These are phyloP conservation scores for Adineta ricciae DNA, from an alignment of 2,888 invertebrate species.

Conservation along the genomic window DNA sequence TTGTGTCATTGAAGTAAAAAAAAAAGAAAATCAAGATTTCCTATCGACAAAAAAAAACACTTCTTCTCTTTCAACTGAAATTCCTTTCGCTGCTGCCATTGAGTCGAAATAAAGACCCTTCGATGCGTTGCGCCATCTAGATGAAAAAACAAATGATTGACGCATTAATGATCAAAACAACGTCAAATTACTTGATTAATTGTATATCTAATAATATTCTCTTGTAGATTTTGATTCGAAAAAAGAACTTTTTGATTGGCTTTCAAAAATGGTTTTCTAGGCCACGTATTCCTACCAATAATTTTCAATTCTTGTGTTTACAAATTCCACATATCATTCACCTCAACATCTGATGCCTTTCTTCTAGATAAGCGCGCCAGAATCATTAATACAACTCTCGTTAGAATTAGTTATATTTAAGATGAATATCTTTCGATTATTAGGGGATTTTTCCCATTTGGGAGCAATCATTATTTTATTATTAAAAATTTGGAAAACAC, in stretches of 20 bases:
- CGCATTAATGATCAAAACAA: background rate
- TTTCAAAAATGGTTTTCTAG: background rate
- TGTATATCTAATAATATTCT: background rate
- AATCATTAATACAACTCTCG: background rate
- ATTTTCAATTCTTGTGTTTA: background rate
- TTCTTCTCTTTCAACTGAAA: too few relatives aligned
- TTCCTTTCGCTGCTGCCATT: too few relatives aligned
- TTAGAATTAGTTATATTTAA: background rate
- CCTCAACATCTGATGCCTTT: background rate
- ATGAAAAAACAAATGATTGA: background rate
- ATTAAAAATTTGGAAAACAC: slow-evolving; percentile 94
- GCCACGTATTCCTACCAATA: slow-evolving; percentile 4
- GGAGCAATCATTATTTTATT: slow-evolving; percentile 86
- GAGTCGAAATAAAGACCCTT: too few relatives aligned
- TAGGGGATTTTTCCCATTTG: slow-evolving; percentile 91
- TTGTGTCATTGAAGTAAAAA: background rate
- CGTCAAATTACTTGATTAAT: background rate
- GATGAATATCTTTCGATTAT: slow-evolving; percentile 96
- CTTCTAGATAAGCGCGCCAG: background rate
- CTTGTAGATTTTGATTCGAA: background rate
- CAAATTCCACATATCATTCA: background rate
- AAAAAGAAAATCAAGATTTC: background rate
- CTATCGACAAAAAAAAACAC: background rate
- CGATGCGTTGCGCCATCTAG: background rate
- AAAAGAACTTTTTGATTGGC: background rate